Base-by-base conservation (phyloP, 2,888 invertebrate species). In the Euplexia lucipara region DNA sequence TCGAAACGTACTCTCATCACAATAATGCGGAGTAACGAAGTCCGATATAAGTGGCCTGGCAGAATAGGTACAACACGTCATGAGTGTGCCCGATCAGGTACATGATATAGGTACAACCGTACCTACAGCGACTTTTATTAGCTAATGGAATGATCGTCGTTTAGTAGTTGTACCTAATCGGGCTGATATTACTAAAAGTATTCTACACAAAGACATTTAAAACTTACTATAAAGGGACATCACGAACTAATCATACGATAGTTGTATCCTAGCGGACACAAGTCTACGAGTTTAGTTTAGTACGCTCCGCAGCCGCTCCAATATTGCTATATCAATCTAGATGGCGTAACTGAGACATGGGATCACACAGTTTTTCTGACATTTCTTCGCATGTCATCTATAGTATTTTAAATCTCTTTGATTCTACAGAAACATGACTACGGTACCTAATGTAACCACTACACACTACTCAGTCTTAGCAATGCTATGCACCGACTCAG, bases 401-500 rank as follows among this genome's bases (percentile, higher is more conserved):
- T n/a, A n/a, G n/a, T n/a, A n/a, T n/a, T n/a, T n/a, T n/a, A n/a
- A n/a, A n/a, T n/a, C n/a, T n/a, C n/a, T n/a, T n/a, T n/a, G n/a
- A n/a, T n/a, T n/a, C n/a, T 16, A 47, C 45, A 62, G 32, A 26
- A 51, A 68, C 56, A 51, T 54, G 53, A 52, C 48, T 62, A 65
- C 48, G 71, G 61, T 59, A 67, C 48, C 56, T 54, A 68, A 63
- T 48, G 57, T 58, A 70, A 75, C 75, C 53, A 75, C 77, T 78
- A 80, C 76, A 79, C 70, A 63, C 84, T 88, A 87, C 82, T 89
- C 90, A 89, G 89, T 89, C 90, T 88, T 84, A 79, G 84, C 83
- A 81, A 70, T 48, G 58, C 72, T 75, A 64, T 69, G 74, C 70
- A 71, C 74, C n/a, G 52, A 35, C 35, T 34, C 22, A 44, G 39